These are phyloP conservation scores for Villa cingulata DNA, from an alignment of 2,888 invertebrate genomes.

Conservation along the genomic window DNA sequence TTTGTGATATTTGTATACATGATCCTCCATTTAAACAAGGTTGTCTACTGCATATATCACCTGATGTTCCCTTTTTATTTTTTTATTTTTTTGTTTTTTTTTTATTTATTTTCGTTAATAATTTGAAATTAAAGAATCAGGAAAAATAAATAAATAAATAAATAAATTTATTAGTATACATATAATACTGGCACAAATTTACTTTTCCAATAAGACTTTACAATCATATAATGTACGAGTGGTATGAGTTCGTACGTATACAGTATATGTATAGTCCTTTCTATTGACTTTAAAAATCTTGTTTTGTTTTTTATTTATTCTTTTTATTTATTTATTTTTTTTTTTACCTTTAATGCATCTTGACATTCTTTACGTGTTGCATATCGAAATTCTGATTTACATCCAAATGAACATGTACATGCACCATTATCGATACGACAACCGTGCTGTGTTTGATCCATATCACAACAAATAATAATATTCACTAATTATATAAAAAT, in stretches of 20 bases:
- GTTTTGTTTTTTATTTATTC: neutral
- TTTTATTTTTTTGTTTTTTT: neutral
- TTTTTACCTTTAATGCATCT: conserved; percentile 43
- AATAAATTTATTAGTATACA: too few relatives aligned
- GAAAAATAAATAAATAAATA: neutral
- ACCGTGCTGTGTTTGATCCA: conserved; percentile 42
- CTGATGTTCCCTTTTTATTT: conserved; percentile 30
- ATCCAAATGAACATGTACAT: conserved; percentile 48
- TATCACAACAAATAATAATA: conserved; percentile 26
- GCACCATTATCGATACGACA: conserved; percentile 44
- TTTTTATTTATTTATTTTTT: neutral
- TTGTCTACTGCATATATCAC: conserved; percentile 44
- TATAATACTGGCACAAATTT: too few relatives aligned
- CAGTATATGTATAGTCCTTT: too few relatives aligned
- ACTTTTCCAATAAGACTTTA: too few relatives aligned
- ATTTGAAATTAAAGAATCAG: neutral
- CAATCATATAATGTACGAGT: too few relatives aligned
- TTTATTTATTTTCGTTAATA: neutral
- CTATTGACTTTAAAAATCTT: too few relatives aligned
- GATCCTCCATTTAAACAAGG: conserved; percentile 48
- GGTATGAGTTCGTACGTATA: too few relatives aligned
- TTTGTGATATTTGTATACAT: conserved; percentile 46
- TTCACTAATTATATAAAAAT: neutral
- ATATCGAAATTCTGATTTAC: conserved; percentile 47
- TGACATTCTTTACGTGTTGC: conserved; percentile 42